Percentiles rank a stretch among this genome's conserved stretches.
Evolutionary conservation across 2,113 vertebrate species (phyloP).

Genomic region (Amazona vittata): DNA sequence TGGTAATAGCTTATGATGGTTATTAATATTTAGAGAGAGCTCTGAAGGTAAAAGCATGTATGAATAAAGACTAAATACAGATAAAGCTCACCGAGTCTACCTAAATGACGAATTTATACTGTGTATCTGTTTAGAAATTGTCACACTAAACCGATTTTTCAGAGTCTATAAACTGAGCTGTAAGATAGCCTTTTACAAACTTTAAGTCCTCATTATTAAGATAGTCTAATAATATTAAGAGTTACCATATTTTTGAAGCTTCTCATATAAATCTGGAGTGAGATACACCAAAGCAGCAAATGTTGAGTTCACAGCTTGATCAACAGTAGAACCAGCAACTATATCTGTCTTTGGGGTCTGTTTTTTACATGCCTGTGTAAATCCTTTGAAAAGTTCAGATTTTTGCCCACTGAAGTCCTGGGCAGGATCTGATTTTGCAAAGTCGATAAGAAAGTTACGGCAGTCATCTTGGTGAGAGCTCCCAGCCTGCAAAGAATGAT

Average conservation of each 20-base stretch:
- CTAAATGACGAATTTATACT: neutral
- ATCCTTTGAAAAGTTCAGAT: slow-evolving; percentile 86
- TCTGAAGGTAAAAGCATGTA: neutral
- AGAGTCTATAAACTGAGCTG: slow-evolving; percentile 8
- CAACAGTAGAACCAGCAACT: slow-evolving; percentile 86
- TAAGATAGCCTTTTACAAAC: slow-evolving; percentile 47
- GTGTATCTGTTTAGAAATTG: neutral
- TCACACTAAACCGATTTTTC: neutral
- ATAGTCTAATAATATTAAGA: slow-evolving; percentile 75
- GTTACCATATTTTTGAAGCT: slow-evolving; percentile 90
- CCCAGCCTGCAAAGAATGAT: slow-evolving; percentile 70
- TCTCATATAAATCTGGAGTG: slow-evolving; percentile 87
- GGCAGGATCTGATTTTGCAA: slow-evolving; percentile 90
- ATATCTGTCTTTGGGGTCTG: slow-evolving; percentile 89
- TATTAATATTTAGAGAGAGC: neutral
- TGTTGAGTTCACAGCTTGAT: slow-evolving; percentile 95
- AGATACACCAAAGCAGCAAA: slow-evolving; percentile 97
- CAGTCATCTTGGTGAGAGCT: slow-evolving; percentile 74
- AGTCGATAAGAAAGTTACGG: slow-evolving; percentile 86
- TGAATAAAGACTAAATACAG: neutral
- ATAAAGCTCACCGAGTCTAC: neutral
- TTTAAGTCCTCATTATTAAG: slow-evolving; percentile 71
- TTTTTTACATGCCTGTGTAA: slow-evolving; percentile 89
- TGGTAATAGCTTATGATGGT: neutral
- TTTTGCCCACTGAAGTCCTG: slow-evolving; percentile 82